Percentiles rank a stretch among this genome's conserved stretches.
Evolutionary conservation across 2,888 invertebrate genomes (phyloP).

Genomic region (Dynastes grantii): DNA sequence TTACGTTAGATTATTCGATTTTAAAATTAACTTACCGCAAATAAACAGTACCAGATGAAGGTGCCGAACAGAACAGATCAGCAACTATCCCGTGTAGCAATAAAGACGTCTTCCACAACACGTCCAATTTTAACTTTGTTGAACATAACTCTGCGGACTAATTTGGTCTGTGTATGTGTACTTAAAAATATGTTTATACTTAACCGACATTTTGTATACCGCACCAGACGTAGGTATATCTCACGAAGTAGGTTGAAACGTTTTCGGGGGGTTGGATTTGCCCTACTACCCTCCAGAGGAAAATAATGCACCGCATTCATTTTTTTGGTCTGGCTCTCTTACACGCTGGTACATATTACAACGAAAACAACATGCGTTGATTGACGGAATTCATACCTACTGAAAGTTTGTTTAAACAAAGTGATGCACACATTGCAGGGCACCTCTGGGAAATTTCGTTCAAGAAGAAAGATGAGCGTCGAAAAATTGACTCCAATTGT

Average conservation of each 20-base stretch:
- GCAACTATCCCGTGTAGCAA: constrained; percentile 14
- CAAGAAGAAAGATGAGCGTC: constrained; percentile 21
- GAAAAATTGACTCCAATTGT: constrained; percentile 14
- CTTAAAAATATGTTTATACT: constrained; percentile 48
- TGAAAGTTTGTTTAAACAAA: constrained; percentile 33
- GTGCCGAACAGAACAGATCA: constrained; percentile 11
- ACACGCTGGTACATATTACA: constrained; percentile 42
- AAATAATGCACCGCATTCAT: constrained; percentile 43
- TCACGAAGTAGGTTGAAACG: constrained; percentile 43
- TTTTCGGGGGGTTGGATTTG: constrained; percentile 38
- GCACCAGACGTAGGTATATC: constrained; percentile 30
- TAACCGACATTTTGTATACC: constrained; percentile 47
- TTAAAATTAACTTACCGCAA: constrained; percentile 32
- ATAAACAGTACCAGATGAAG: constrained; percentile 21
- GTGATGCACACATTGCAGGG: constrained; percentile 14
- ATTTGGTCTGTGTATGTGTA: constrained; percentile 43
- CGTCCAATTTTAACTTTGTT: constrained; percentile 47
- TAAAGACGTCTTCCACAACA: constrained; percentile 42
- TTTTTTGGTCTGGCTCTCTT: constrained; percentile 13
- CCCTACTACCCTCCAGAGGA: constrained; percentile 43
- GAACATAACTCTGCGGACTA: constrained; percentile 46
- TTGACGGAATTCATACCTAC: constrained; percentile 40
- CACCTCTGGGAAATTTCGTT: constrained; percentile 43
- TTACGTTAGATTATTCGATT: constrained; percentile 1
- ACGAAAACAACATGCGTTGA: constrained; percentile 38